Base-by-base conservation (phyloP, 2,113 vertebrate species). In the Malurus melanocephalus region DNA sequence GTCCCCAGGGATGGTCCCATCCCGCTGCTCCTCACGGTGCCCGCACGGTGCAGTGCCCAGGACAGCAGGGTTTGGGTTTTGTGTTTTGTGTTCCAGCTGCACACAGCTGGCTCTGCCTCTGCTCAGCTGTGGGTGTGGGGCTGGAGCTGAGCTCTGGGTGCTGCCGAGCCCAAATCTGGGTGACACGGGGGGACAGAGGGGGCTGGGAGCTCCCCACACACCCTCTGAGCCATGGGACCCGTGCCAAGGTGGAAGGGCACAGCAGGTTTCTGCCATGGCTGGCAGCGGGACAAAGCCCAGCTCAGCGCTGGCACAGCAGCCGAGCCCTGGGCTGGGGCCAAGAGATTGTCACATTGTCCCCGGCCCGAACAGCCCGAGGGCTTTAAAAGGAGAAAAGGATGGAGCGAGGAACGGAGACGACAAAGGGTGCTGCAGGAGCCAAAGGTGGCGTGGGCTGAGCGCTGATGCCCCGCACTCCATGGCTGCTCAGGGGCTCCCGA, bases 371-470 rank as follows among this genome's bases (percentile, higher is more conserved):
- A 67, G 83, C 16, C 60, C 1, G 11, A 93, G 88, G 75, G 77
- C 95, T 95, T 94, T 92, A 93, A 95, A 94, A 93, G 90, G 93
- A 86, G 88, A 94, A 73, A 67, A 64, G 7, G 52, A 48, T 52
- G 67, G 73, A 76, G 32, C 11, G 0, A 87, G 82, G 48, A 79
- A 62, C 0, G 42, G 38, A 74, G 33, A 16, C 68, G 59, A 89
- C 93, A 69, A 83, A 80, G n/a, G 90, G 28, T 27, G 64, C 46
- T 43, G 30, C 1, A 12, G 27, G 65, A 78, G 88, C 90, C 83
- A 89, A 89, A 38, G 2, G 2, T 2, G 1, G 20, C 33, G 11
- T 2, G 10, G 60, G 49, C 57, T 1, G 3, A 76, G 67, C 1
- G 6, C 72, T 57, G 13, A 5, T 14, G 9, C 62, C 71, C 32